Evolutionary conservation across 2,888 invertebrate species (phyloP).

Genomic region (Brachycybe producta): DNA sequence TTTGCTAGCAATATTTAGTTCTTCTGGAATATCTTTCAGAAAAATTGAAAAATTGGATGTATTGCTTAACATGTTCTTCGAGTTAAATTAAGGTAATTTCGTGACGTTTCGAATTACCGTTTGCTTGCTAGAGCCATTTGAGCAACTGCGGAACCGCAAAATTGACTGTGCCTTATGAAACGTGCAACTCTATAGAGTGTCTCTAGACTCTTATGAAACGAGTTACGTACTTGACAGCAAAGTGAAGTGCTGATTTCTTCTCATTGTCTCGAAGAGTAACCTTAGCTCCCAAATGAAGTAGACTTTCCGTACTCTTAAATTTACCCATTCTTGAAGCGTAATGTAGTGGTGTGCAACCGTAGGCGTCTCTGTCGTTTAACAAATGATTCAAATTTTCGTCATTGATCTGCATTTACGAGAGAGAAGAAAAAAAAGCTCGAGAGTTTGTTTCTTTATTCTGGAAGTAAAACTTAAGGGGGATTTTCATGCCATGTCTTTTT

Average conservation of each 20-base stretch:
- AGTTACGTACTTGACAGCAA: constrained; percentile 58
- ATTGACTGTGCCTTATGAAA: too few species aligned
- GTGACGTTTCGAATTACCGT: too few species aligned
- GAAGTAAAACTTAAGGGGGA: background rate
- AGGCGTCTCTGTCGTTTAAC: constrained; percentile 65
- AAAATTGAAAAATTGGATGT: too few species aligned
- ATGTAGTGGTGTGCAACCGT: constrained; percentile 75
- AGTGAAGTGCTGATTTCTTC: constrained; percentile 75
- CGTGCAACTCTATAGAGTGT: too few species aligned
- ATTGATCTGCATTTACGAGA: constrained; percentile 6
- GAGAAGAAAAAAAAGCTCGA: background rate
- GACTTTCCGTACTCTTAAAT: constrained; percentile 54
- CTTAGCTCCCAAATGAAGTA: constrained; percentile 64
- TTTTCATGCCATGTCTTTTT: background rate
- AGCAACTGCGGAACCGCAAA: too few species aligned
- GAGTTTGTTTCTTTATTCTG: too few species aligned
- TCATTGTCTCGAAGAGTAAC: constrained; percentile 75
- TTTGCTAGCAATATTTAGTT: too few species aligned
- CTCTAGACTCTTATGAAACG: too few species aligned
- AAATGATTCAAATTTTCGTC: constrained; percentile 16
- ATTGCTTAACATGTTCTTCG: too few species aligned
- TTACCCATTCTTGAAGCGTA: constrained; percentile 72
- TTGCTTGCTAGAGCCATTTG: too few species aligned
- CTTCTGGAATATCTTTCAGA: too few species aligned
- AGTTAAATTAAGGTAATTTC: too few species aligned